phyloP scores from a whole-genome alignment of 2,113 vertebrate species.

The Stegostoma tigrinum region DNA sequence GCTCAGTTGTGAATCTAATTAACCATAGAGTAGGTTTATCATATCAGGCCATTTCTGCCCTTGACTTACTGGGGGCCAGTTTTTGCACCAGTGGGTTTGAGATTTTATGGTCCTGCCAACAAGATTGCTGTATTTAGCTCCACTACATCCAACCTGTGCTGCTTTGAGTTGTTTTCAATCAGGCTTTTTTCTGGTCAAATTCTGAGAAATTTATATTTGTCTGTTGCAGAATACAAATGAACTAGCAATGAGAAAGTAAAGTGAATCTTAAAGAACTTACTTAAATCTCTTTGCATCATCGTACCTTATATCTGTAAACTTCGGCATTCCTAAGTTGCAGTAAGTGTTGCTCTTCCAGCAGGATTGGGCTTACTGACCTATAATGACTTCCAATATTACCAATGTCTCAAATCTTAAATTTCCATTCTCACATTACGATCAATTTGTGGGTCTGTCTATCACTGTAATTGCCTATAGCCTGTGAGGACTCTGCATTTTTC shows the following conservation, averaged over 20 bases:
- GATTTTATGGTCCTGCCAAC: too few relatives aligned
- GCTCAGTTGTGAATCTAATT: too few relatives aligned
- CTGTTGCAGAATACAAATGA: not conserved
- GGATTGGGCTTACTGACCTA: not conserved
- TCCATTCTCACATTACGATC: not conserved
- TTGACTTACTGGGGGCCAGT: too few relatives aligned
- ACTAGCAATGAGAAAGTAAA: not conserved
- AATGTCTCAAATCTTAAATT: not conserved
- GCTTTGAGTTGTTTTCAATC: not conserved
- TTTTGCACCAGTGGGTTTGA: too few relatives aligned
- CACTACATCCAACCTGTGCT: too few relatives aligned
- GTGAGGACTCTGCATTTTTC: not conserved
- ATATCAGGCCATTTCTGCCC: too few relatives aligned
- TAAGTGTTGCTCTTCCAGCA: not conserved
- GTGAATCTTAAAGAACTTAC: not conserved
- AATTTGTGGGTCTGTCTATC: not conserved
- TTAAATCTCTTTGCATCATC: not conserved
- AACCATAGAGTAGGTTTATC: too few relatives aligned
- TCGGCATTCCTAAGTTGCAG: not conserved
- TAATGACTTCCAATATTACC: not conserved
- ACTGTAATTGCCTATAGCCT: not conserved
- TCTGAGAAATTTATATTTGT: not conserved
- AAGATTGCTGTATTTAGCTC: too few relatives aligned
- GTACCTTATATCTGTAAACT: not conserved
- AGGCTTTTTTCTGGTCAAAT: not conserved